Conservation (phyloP, 2,797 vertebrate species). For the Gadopsis marmoratus region DNA sequence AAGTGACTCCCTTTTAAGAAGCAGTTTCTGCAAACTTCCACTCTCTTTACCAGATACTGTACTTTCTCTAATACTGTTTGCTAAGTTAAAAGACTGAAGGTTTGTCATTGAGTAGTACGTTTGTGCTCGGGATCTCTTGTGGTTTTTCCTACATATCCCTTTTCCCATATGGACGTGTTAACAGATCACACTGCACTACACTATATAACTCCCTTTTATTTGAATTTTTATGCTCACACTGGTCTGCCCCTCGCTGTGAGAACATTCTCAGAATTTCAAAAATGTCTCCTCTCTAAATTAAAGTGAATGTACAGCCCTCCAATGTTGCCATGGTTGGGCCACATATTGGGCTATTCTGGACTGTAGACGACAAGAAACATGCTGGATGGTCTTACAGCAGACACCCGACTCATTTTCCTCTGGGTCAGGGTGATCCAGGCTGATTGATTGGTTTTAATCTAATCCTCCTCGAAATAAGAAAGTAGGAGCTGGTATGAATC, state of each 20-base stretch:
- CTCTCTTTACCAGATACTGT: background rate
- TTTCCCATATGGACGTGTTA: conserved; percentile 2
- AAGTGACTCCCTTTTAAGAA: background rate
- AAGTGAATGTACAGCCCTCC: conserved; percentile 9
- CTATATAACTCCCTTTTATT: conserved; percentile 26
- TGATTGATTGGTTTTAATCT: conserved; percentile 84
- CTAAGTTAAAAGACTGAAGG: background rate
- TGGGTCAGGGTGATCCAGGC: conserved; percentile 61
- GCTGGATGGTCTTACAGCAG: conserved; percentile 36
- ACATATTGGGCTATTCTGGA: conserved; percentile 36
- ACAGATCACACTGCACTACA: background rate
- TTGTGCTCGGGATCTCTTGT: background rate
- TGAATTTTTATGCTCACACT: conserved; percentile 33
- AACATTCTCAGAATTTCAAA: conserved; percentile 25
- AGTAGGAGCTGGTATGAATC: conserved; percentile 76
- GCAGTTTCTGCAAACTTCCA: background rate
- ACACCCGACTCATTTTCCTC: conserved; percentile 51
- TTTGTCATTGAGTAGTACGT: background rate
- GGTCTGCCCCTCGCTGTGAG: conserved; percentile 15
- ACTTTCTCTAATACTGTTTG: background rate
- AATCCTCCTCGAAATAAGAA: conserved; percentile 72
- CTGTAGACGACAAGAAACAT: conserved; percentile 27
- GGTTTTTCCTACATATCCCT: conserved; percentile 16
- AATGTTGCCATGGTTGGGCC: conserved; percentile 48
- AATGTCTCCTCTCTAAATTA: conserved; percentile 27